Percentiles rank a stretch among this genome's conserved stretches.
Conservation (phyloP, 1,140 invertebrate species). For the Drosophila azteca region DNA sequence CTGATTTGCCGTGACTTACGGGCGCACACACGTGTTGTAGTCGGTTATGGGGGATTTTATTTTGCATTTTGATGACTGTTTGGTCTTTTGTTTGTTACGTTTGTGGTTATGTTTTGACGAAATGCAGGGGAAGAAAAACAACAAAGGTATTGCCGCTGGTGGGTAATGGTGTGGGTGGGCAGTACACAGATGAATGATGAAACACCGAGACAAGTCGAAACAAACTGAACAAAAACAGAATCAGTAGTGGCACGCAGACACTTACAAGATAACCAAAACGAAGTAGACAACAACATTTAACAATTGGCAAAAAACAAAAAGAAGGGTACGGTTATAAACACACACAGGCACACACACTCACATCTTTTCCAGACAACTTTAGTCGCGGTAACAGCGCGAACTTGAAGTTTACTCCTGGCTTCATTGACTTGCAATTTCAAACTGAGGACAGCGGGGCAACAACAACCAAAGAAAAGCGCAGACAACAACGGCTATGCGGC, state of each 20-base stretch:
- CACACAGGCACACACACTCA: slow-evolving; percentile 64
- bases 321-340: slow-evolving; percentile 7
- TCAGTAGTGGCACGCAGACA: slow-evolving; percentile 40
- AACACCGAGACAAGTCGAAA: slow-evolving; percentile 59
- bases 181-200: slow-evolving; percentile 34
- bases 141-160: slow-evolving; percentile 44
- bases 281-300: slow-evolving; percentile 49
- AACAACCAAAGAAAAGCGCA: slow-evolving; percentile 10
- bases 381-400: slow-evolving; percentile 84
- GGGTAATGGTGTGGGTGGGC: neutral
- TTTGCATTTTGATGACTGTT: slow-evolving; percentile 25
- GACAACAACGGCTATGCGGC: slow-evolving; percentile 48
- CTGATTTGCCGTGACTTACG: slow-evolving; percentile 5
- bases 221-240: slow-evolving; percentile 45
- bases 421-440: slow-evolving; percentile 83
- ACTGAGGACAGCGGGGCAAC: slow-evolving; percentile 51
- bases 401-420: slow-evolving; percentile 83
- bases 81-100: slow-evolving; percentile 36
- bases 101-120: slow-evolving; percentile 43
- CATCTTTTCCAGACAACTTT: slow-evolving; percentile 84
- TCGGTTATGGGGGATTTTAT: slow-evolving; percentile 32
- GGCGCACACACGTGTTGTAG: slow-evolving; percentile 31
- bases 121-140: slow-evolving; percentile 35
- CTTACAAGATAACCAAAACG: slow-evolving; percentile 59
- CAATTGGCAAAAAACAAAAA: slow-evolving; percentile 47